Evolutionary conservation across 2,113 vertebrate genomes (phyloP), one percentile per base, ranked within the genome.

Genomic region (Burhinus bistriatus): DNA sequence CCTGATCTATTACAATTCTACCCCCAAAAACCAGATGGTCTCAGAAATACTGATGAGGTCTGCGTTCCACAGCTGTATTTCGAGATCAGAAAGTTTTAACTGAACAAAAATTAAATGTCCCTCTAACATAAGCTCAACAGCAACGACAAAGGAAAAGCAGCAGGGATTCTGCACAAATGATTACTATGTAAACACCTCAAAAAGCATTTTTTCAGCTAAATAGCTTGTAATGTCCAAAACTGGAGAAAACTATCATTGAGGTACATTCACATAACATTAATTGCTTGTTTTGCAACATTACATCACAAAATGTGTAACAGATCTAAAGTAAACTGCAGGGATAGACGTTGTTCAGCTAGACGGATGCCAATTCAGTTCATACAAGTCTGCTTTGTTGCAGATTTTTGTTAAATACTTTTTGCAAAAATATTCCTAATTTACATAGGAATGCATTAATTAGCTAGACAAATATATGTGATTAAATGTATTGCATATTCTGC

Each of bases 321-420:
- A 64, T 58, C 21, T n/a, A 51, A 92, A 70, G 13, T 36, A 13
- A 42, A 30, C 17, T 47, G 13, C 7, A 78, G 9, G 16, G 8
- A n/a, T 42, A 42, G 20, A 42, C 20, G 11, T 45, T 77, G 22
- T 22, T 78, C 47, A 72, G 7, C 12, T 45, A 42, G 23, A 55
- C 3, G 2, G 3, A 7, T 59, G 89, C 18, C 17, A 47, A 20
- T 69, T 69, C 15, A 38, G 6, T 88, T 80, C 10, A 47, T 17
- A 15, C 0, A 10, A 4, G 15, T 68, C 22, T 38, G 5, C 0
- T 6, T 70, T 58, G 16, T 8, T 51, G 5, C 5, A 83, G 58
- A 66, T 38, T 40, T 85, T 59, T 59, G 2, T 27, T 25, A 65
- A 55, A 22, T 65, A 27, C 12, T 36, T 73, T 62, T 80, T 77